phyloP scores from a whole-genome alignment of 2,888 invertebrate species.

The Heliconius ismenius region DNA sequence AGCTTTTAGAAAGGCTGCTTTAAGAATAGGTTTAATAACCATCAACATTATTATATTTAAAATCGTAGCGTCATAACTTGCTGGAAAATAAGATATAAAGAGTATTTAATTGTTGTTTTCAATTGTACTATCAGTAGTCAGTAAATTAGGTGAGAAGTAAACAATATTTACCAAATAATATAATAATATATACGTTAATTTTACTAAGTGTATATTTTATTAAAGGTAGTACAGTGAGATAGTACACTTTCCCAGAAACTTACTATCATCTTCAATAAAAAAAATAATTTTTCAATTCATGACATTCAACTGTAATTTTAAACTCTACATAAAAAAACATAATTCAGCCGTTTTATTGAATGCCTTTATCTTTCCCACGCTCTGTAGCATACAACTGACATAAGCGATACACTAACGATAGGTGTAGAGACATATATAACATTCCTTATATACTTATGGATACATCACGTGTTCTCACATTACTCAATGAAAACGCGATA shows the following conservation, averaged over 20 bases:
- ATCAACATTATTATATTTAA: too few relatives aligned
- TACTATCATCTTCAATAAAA: background rate
- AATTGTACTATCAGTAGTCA: too few relatives aligned
- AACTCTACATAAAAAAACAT: background rate
- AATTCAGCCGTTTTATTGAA: constrained; percentile 1
- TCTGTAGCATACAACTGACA: constrained; percentile 25
- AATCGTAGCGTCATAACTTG: too few relatives aligned
- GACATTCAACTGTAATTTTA: background rate
- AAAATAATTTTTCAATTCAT: background rate
- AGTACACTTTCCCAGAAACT: background rate
- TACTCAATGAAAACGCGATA: constrained; percentile 15
- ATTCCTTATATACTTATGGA: constrained; percentile 8
- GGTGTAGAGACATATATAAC: background rate
- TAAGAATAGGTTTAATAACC: too few relatives aligned
- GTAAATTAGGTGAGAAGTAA: too few relatives aligned
- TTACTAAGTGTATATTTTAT: too few relatives aligned
- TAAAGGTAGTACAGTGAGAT: too few relatives aligned
- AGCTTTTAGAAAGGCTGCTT: too few relatives aligned
- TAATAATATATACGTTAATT: too few relatives aligned
- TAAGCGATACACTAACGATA: constrained; percentile 24
- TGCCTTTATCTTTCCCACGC: constrained; percentile 4
- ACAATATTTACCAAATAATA: too few relatives aligned
- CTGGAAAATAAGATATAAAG: too few relatives aligned
- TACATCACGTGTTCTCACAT: constrained; percentile 28
- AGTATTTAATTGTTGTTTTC: too few relatives aligned